Percentiles rank a stretch among this genome's conserved stretches.
Conservation (phyloP, 2,113 vertebrate genomes). For the Xenopus laevis region DNA sequence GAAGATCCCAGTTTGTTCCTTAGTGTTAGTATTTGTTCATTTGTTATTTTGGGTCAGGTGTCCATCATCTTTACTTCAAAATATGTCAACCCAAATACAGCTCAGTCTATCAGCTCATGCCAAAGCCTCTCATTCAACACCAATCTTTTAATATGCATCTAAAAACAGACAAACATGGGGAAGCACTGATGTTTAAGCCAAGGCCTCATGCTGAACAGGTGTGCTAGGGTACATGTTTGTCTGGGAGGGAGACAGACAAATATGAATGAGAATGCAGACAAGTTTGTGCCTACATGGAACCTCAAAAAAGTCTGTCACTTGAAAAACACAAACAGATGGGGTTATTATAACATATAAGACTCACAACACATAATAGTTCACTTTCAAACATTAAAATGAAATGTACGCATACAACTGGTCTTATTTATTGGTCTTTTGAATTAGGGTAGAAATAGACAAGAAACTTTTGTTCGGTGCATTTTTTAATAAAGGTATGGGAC, state of each 20-base stretch:
- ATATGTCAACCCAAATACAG: not conserved
- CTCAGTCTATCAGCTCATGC: not conserved
- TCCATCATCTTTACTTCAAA: not conserved
- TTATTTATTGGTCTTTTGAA: no score
- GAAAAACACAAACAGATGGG: no score
- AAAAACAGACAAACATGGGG: not conserved
- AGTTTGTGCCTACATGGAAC: no score
- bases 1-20: not conserved
- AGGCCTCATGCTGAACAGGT: not conserved
- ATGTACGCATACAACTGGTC: no score
- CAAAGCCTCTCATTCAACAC: conserved; percentile 2
- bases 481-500: no score
- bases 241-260: not conserved
- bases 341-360: no score
- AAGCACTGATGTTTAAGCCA: not conserved
- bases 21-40: not conserved
- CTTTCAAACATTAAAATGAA: no score
- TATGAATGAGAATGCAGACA: not conserved
- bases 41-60: not conserved
- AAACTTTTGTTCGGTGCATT: no score
- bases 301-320: no score
- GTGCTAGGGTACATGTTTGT: not conserved
- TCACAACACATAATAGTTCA: no score
- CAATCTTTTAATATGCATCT: conserved; percentile 3
- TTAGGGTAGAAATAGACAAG: no score